A percentile compares a stretch with the other conserved stretches of the same genome.
These are phyloP conservation scores for Oscheius sp. DNA, from an alignment of 1,140 invertebrate species.

Conservation along the genomic window DNA sequence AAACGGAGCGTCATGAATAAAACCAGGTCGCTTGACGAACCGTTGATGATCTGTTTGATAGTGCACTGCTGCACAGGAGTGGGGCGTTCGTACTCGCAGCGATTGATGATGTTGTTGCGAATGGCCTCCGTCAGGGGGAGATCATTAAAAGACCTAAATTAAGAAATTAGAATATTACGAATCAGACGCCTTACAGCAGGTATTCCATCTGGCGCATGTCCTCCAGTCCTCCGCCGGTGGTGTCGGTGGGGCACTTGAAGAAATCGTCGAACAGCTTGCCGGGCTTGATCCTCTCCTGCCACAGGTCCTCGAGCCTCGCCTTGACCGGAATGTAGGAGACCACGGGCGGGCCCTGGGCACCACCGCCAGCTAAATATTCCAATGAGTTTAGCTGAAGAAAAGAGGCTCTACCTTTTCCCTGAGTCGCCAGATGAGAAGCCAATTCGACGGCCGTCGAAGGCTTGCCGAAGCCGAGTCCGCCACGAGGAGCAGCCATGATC, in stretches of 20 bases:
- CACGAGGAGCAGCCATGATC: too few relatives aligned
- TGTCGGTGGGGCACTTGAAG: conserved; percentile 71
- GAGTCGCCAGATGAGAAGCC: too few relatives aligned
- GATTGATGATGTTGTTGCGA: conserved; percentile 76
- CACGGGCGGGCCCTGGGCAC: too few relatives aligned
- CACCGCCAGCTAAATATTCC: too few relatives aligned
- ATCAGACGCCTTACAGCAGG: neutral
- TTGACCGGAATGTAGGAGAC: conserved; percentile 75
- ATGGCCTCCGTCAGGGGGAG: conserved; percentile 6
- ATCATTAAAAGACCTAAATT: neutral
- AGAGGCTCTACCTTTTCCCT: too few relatives aligned
- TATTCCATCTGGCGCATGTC: neutral
- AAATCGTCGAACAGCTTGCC: conserved; percentile 68
- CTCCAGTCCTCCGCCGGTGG: conserved; percentile 10
- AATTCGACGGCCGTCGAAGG: too few relatives aligned
- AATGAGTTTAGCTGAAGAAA: too few relatives aligned
- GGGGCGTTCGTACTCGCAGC: conserved; percentile 75
- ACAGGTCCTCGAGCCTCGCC: conserved; percentile 68
- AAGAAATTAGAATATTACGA: neutral
- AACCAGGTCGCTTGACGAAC: too few relatives aligned
- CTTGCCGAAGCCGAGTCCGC: too few relatives aligned
- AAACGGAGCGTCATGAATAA: conserved; percentile 37
- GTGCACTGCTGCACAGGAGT: conserved; percentile 62
- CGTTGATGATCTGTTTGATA: too few relatives aligned
- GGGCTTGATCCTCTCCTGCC: conserved; percentile 73